Percentiles rank a stretch among this genome's conserved stretches.
Evolutionary conservation across 2,797 vertebrate species (phyloP).

Genomic region (Setipinna tenuifilis): DNA sequence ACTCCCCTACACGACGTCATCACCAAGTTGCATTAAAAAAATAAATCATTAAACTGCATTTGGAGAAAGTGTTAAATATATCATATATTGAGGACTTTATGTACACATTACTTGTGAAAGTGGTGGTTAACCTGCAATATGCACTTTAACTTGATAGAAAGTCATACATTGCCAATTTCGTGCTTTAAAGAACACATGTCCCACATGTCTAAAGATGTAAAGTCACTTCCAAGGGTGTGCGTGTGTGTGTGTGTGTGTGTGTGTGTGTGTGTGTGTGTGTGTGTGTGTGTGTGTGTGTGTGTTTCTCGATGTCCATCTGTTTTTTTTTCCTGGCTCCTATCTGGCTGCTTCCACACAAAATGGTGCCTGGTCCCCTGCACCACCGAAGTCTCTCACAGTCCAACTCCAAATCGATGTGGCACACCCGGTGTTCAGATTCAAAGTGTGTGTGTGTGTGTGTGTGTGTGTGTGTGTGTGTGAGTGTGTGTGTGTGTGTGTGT

Average conservation of each 20-base stretch:
- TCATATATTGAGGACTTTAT: too few relatives aligned
- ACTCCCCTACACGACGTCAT: too few relatives aligned
- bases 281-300: neutral
- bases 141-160: neutral
- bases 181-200: slow-evolving; percentile 12
- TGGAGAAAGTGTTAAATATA: too few relatives aligned
- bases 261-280: slow-evolving; percentile 22
- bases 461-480: slow-evolving; percentile 5
- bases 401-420: slow-evolving; percentile 20
- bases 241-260: slow-evolving; percentile 9
- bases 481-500: neutral
- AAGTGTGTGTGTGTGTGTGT: neutral
- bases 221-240: slow-evolving; percentile 13
- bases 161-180: neutral
- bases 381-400: neutral
- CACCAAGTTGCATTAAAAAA: too few relatives aligned
- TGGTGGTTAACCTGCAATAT: too few relatives aligned
- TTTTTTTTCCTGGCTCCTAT: too few relatives aligned
- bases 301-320: neutral
- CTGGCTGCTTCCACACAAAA: neutral
- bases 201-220: neutral
- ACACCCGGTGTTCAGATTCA: neutral
- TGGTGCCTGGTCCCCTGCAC: neutral
- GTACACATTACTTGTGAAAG: too few relatives aligned
- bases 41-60: too few relatives aligned